These are phyloP conservation scores for Heteromyza rotundicornis DNA, from an alignment of 2,888 invertebrate species.

Conservation along the genomic window DNA sequence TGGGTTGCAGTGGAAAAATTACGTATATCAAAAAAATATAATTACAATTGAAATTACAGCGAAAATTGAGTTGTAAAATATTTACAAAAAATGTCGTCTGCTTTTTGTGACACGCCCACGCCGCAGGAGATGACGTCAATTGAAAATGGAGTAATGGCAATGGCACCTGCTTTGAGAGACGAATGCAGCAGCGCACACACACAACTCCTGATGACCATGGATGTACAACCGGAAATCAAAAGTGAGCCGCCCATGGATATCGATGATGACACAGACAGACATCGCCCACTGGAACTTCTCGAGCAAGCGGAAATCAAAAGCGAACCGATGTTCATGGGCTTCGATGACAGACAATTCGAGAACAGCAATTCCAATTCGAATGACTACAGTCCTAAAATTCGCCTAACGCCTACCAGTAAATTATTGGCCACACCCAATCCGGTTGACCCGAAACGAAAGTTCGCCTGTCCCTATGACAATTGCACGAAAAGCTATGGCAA, in stretches of 20 bases:
- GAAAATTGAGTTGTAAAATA: constrained; percentile 18
- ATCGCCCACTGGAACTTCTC: neutral
- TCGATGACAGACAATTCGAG: neutral
- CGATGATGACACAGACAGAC: constrained; percentile 41
- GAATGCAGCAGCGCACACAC: constrained; percentile 32
- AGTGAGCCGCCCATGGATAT: constrained; percentile 43
- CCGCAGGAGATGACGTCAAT: constrained; percentile 51
- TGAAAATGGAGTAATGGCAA: too few relatives aligned
- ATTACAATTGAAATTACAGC: constrained; percentile 12
- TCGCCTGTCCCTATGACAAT: constrained; percentile 52
- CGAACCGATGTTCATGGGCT: too few relatives aligned
- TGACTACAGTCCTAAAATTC: constrained; percentile 45
- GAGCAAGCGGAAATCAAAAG: too few relatives aligned
- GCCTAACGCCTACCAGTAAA: constrained; percentile 51
- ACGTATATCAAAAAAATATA: neutral
- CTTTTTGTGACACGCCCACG: constrained; percentile 41
- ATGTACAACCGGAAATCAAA: constrained; percentile 38
- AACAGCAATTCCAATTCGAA: neutral
- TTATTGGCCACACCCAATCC: constrained; percentile 45
- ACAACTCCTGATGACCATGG: constrained; percentile 33
- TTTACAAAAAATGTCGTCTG: neutral
- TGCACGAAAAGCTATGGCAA: constrained; percentile 59
- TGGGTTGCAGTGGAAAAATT: neutral
- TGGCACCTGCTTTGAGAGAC: constrained; percentile 7
- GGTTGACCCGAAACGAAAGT: constrained; percentile 50